Base-by-base conservation (phyloP, 2,797 vertebrate genomes). In the Syndactyla subalaris region DNA sequence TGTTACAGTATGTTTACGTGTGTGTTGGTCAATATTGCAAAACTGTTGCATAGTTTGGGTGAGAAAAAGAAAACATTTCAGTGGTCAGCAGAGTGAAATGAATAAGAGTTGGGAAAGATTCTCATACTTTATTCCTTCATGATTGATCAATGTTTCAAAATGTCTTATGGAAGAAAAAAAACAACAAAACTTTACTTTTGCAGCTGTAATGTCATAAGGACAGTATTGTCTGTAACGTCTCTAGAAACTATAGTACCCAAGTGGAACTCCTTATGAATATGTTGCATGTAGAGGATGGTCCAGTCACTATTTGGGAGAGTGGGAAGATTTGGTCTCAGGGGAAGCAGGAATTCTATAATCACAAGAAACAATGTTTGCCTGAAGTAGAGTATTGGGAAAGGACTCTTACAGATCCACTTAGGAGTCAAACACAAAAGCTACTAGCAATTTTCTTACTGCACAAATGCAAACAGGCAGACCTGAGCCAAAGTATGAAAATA, bases 61-160 rank as follows among this genome's bases (percentile, higher is more conserved):
- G 49, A 95, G 62, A 94, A 82, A 85, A 94, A 85, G 34, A 93
- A 94, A 93, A 83, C 8, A 46, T 65, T 54, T 74, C 41, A 39
- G 13, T 34, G 14, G 36, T 55, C 48, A 73, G 32, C 41, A 65
- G 49, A 86, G 14, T 65, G 23, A 81, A 86, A 81, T 68, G 3
- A 58, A 54, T 67, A 19, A 61, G 24, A 7, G 21, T 3, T 90
- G 45, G 54, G 58, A 93, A 85, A 77, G 12, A 27, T 49, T 88
- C 45, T 81, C n/a, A 16, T 77, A 45, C 10, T 16, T n/a, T 19
- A 23, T 77, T 71, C 52, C 59, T 80, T 81, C 27, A 80, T 41
- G n/a, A 57, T 8, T 83, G 55, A 41, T 26, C 34, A 52, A 3
- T 57, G 16, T 77, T 77, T 52, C 36, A 88, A 80, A 80, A 74